Conservation (phyloP, 2,888 invertebrate species). For the Sympetrum striolatum region DNA sequence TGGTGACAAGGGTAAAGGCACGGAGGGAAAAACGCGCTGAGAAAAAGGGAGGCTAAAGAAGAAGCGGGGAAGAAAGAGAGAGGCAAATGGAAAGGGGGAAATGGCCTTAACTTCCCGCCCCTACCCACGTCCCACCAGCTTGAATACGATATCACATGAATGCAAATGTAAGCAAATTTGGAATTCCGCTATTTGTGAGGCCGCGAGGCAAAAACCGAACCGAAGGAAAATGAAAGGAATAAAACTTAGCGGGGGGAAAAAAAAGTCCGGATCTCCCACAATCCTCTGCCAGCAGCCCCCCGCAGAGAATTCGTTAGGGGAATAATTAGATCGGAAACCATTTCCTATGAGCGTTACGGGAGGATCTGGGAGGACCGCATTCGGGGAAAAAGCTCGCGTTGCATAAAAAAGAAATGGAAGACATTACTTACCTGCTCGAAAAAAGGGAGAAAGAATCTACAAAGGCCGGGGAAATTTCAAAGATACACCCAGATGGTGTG, state of each 20-base stretch:
- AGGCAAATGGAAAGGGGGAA: neutral
- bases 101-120: neutral
- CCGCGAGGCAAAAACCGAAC: conserved; percentile 33
- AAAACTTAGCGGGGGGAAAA: neutral
- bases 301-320: conserved; percentile 20
- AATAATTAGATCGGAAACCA: conserved; percentile 27
- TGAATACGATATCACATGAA: conserved; percentile 44
- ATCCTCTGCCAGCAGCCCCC: neutral
- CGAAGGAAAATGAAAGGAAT: conserved; percentile 3
- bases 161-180: conserved; percentile 44
- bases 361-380: neutral
- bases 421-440: neutral
- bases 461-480: neutral
- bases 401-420: neutral
- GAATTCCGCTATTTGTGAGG: conserved; percentile 36
- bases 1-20: neutral
- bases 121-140: conserved; percentile 13
- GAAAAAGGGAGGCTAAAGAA: neutral
- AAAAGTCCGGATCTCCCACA: neutral
- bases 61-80: neutral
- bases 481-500: neutral
- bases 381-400: neutral
- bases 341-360: neutral
- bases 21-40: neutral
- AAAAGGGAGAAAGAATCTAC: neutral